These are phyloP conservation scores for Coryphaenoides rupestris DNA, from an alignment of 2,113 vertebrate species.

Conservation along the genomic window DNA sequence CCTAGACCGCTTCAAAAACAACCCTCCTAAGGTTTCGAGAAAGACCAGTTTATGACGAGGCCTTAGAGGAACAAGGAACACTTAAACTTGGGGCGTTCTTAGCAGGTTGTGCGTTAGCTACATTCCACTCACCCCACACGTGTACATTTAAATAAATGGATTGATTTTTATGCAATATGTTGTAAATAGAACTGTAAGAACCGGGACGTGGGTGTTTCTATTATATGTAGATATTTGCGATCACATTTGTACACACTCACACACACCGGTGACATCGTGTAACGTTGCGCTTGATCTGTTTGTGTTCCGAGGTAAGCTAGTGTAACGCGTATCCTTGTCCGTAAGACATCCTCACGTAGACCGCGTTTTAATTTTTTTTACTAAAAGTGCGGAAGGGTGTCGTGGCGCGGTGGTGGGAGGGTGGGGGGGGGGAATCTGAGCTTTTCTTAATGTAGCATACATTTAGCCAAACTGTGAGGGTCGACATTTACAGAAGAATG, in stretches of 20 bases:
- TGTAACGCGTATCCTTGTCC: slow-evolving; percentile 18
- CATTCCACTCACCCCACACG: slow-evolving; percentile 85
- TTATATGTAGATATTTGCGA: slow-evolving; percentile 81
- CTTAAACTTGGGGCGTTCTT: slow-evolving; percentile 87
- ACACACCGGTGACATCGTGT: too few species aligned
- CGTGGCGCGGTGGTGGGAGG: neutral
- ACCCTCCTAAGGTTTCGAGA: slow-evolving; percentile 57
- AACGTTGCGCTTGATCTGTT: too few species aligned
- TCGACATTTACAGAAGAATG: slow-evolving; percentile 28
- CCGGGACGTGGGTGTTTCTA: slow-evolving; percentile 83
- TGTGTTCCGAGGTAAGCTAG: slow-evolving; percentile 60
- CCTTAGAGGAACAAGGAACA: slow-evolving; percentile 82
- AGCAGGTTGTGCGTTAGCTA: slow-evolving; percentile 79
- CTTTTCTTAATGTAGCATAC: slow-evolving; percentile 60
- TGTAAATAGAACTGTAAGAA: slow-evolving; percentile 78
- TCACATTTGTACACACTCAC: too few species aligned
- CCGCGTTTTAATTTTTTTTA: slow-evolving; percentile 36
- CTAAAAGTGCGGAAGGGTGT: slow-evolving; percentile 29
- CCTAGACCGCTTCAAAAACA: slow-evolving; percentile 47
- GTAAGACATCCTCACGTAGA: slow-evolving; percentile 36
- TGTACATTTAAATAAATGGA: slow-evolving; percentile 83
- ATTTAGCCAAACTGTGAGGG: slow-evolving; percentile 46
- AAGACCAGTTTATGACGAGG: slow-evolving; percentile 70
- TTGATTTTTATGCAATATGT: slow-evolving; percentile 88
- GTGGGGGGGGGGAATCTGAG: slow-evolving; percentile 15